Percentiles rank a stretch among this genome's conserved stretches.
Evolutionary conservation across 2,113 vertebrate genomes (phyloP).

Genomic region (Pomatostomus ruficeps): DNA sequence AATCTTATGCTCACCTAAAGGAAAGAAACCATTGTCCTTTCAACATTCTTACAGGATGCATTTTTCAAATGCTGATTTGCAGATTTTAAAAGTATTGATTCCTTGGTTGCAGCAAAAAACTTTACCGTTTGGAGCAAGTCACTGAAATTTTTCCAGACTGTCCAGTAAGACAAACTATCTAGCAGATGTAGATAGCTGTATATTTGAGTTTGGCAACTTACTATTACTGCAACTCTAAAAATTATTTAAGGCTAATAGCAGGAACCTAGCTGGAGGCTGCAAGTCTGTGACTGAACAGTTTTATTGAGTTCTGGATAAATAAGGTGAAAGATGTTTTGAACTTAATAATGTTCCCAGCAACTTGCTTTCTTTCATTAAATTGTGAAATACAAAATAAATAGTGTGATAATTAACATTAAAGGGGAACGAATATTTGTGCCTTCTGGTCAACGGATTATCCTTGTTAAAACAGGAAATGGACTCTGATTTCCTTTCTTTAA

Average conservation of each 20-base stretch:
- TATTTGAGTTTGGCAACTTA: not conserved
- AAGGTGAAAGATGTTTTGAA: constrained; percentile 30
- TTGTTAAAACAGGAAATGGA: constrained; percentile 52
- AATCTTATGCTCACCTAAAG: not conserved
- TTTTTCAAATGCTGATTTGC: not conserved
- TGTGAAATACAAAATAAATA: not conserved
- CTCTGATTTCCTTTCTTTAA: constrained; percentile 27
- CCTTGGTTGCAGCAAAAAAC: not conserved
- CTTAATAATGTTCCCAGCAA: not conserved
- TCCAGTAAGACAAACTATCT: not conserved
- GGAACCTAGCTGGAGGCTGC: constrained; percentile 30
- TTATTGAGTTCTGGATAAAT: constrained; percentile 23
- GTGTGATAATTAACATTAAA: constrained; percentile 1
- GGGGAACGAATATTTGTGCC: constrained; percentile 21
- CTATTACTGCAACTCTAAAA: constrained; percentile 18
- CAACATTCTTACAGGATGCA: not conserved
- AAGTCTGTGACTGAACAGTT: constrained; percentile 41
- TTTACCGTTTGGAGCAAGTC: not conserved
- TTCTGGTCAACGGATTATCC: constrained; percentile 44
- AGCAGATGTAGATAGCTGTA: constrained; percentile 13
- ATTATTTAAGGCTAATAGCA: constrained; percentile 25
- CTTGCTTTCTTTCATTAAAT: constrained; percentile 11
- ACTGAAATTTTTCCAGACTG: not conserved
- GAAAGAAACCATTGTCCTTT: not conserved
- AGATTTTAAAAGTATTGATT: not conserved